Evolutionary conservation across 2,113 vertebrate genomes (phyloP).

Genomic region (Empidonax alnorum): DNA sequence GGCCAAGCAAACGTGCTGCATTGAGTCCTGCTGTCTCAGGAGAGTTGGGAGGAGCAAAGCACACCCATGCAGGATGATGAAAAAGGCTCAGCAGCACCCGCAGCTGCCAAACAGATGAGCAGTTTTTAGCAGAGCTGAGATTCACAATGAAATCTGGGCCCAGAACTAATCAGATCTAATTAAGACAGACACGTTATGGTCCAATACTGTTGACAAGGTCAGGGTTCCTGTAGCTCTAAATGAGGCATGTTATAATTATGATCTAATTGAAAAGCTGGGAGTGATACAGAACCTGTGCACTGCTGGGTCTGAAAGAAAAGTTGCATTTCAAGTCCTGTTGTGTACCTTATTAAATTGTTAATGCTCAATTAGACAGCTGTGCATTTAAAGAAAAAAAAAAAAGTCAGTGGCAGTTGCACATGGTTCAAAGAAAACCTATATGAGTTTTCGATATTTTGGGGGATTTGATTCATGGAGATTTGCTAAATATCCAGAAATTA

Average conservation of each 20-base stretch:
- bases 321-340: slow-evolving; percentile 54
- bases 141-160: slow-evolving; percentile 69
- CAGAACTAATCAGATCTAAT: slow-evolving; percentile 85
- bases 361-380: slow-evolving; percentile 71
- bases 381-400: background rate
- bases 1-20: background rate
- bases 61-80: slow-evolving; percentile 8
- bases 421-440: background rate
- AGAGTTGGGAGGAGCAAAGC: background rate
- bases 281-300: slow-evolving; percentile 69
- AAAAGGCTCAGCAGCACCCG: slow-evolving; percentile 17
- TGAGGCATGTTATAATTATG: slow-evolving; percentile 82
- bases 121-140: slow-evolving; percentile 39
- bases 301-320: slow-evolving; percentile 56
- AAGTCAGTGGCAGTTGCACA: background rate
- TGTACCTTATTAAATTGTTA: slow-evolving; percentile 67
- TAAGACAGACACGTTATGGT: slow-evolving; percentile 79
- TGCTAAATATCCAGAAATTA: background rate
- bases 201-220: slow-evolving; percentile 70
- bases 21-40: slow-evolving; percentile 8
- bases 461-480: background rate
- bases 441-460: background rate
- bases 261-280: slow-evolving; percentile 84
- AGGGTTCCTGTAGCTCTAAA: slow-evolving; percentile 76
- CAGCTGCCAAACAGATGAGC: slow-evolving; percentile 78